Evolutionary conservation across 2,113 vertebrate species (phyloP), one percentile per base, ranked within the genome.

Genomic region (Plecotus auritus): DNA sequence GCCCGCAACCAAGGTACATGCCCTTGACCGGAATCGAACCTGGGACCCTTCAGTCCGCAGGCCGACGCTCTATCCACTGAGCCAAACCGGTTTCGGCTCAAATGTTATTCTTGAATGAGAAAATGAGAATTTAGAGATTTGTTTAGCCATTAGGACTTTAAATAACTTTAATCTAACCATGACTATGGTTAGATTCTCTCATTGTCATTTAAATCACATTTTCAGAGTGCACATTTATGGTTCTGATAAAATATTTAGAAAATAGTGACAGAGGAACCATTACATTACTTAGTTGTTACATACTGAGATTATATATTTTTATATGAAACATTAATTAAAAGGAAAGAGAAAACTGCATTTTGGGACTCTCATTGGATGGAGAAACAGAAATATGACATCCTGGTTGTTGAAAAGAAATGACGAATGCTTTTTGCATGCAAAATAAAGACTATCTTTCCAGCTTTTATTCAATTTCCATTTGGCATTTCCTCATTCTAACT

Each of bases 211-310:
- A 49, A 73, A 14, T 83, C 64, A 88, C 35, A 80, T 76, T 95
- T 88, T 90, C 11, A 51, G 80, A 93, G 64, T 88, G 77, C 35
- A 37, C 28, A 61, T 92, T 84, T 89, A 51, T 67, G 51, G 26
- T 80, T 91, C 85, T 93, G 82, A 78, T 91, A 86, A 96, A 69
- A 86, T 67, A 72, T 84, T 88, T 84, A n/a, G 85, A 83, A 97
- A 56, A 69, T 37, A 88, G 35, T 61, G 30, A 76, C 74, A 94
- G 23, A 28, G 32, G 85, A 92, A 81, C n/a, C n/a, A 85, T 51
- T 73, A 32, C 1, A 37, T 85, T 74, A 77, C 14, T 83, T 94
- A 70, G 20, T 37, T 94, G 54, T 82, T 61, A 82, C 1, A 45
- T 85, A 76, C 26, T 51, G 51, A 54, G 51, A 67, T 84, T 78